Conservation (phyloP, 2,797 vertebrate species). For the Novumbra hubbsi region DNA sequence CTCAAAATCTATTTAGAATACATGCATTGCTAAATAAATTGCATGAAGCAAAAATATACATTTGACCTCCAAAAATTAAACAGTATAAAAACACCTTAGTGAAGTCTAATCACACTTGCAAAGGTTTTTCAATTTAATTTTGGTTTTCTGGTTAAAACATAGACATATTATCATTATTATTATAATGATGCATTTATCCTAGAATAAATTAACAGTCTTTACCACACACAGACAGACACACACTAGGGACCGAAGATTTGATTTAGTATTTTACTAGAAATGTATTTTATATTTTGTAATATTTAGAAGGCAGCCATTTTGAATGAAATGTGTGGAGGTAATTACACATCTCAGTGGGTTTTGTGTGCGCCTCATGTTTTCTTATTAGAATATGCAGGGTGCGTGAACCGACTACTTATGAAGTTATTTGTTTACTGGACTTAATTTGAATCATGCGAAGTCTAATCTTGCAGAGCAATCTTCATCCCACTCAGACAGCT, state of each 20-base stretch:
- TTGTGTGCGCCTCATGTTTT: slow-evolving; percentile 49
- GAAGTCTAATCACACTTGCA: slow-evolving; percentile 46
- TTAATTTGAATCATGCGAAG: slow-evolving; percentile 48
- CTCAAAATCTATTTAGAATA: background rate
- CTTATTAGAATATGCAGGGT: slow-evolving; percentile 52
- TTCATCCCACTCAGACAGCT: slow-evolving; percentile 25
- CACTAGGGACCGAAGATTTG: slow-evolving; percentile 67
- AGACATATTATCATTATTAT: slow-evolving; percentile 76
- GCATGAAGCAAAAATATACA: background rate
- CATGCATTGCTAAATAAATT: background rate
- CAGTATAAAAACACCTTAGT: slow-evolving; percentile 3
- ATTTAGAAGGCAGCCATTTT: slow-evolving; percentile 36
- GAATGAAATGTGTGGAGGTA: slow-evolving; percentile 54
- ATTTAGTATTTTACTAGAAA: slow-evolving; percentile 10
- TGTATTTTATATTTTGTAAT: slow-evolving; percentile 47
- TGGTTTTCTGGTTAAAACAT: slow-evolving; percentile 70
- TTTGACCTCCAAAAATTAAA: background rate
- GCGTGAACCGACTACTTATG: slow-evolving; percentile 42
- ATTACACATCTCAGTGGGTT: slow-evolving; percentile 65
- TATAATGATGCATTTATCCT: slow-evolving; percentile 38
- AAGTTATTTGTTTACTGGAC: slow-evolving; percentile 56
- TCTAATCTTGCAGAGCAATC: slow-evolving; percentile 34
- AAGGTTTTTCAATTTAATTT: slow-evolving; percentile 64
- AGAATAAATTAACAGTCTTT: slow-evolving; percentile 62
- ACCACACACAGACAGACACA: background rate